Conservation (phyloP, 2,113 vertebrate species). For the Sturnus vulgaris region DNA sequence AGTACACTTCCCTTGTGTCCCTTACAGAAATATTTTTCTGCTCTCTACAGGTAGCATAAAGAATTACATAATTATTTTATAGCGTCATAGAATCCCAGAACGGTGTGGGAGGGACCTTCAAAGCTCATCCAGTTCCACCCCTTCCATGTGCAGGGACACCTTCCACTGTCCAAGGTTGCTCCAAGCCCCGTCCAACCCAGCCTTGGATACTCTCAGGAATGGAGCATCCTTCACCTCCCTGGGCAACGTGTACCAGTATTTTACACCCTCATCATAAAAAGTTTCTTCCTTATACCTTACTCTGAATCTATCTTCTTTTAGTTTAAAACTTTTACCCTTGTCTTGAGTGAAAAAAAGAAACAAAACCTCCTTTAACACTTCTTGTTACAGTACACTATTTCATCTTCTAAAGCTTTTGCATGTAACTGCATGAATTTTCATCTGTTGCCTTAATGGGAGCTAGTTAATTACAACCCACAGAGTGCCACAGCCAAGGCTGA, state of each 20-base stretch:
- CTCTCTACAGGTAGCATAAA: conserved; percentile 3
- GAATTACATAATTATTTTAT: background rate
- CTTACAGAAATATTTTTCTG: conserved; percentile 4
- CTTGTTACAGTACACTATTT: background rate
- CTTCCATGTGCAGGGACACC: background rate
- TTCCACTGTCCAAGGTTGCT: background rate
- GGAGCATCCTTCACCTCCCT: background rate
- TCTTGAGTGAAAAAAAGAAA: background rate
- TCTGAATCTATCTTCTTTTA: background rate
- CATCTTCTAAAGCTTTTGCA: background rate
- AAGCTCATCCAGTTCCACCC: background rate
- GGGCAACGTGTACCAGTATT: background rate
- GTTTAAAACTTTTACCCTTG: background rate
- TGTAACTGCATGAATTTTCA: conserved; percentile 22
- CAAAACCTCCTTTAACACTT: background rate
- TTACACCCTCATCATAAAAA: background rate
- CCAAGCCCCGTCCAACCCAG: rapidly evolving
- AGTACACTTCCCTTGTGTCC: background rate
- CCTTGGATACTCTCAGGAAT: background rate
- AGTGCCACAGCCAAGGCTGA: conserved; percentile 8
- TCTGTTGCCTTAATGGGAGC: conserved; percentile 5
- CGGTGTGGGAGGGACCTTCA: background rate
- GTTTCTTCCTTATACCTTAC: background rate
- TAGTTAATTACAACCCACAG: conserved; percentile 14
- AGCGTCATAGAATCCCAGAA: background rate